Percentiles rank a stretch among this genome's conserved stretches.
Evolutionary conservation across 2,888 invertebrate genomes (phyloP).

Genomic region (Iphiclides podalirius): DNA sequence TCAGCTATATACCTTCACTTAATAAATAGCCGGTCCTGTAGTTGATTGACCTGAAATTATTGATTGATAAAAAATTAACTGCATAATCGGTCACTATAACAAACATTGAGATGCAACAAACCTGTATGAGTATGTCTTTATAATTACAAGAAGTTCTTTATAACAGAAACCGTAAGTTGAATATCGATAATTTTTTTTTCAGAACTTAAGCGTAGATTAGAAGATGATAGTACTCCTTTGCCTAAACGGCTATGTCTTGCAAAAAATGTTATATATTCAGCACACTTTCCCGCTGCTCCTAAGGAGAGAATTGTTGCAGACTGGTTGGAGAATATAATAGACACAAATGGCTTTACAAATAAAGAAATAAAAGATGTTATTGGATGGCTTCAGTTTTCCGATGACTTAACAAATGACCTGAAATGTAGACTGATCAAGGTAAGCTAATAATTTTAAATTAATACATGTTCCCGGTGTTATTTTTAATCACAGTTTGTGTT

Average conservation of each 20-base stretch:
- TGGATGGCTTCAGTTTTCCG: conserved; percentile 49
- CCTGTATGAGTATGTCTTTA: no score
- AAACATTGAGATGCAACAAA: no score
- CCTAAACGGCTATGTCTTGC: conserved; percentile 77
- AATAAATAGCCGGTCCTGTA: no score
- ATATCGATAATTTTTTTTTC: no score
- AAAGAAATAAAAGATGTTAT: conserved; percentile 53
- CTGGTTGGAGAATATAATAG: conserved; percentile 62
- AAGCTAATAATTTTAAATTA: conserved; percentile 23
- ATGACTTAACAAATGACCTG: conserved; percentile 58
- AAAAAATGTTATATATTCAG: conserved; percentile 69
- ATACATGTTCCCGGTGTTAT: not conserved
- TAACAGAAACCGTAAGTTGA: no score
- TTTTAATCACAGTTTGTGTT: no score
- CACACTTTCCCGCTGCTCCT: conserved; percentile 66
- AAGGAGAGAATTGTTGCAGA: conserved; percentile 74
- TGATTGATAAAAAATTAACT: no score
- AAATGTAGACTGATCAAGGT: conserved; percentile 65
- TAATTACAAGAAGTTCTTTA: no score
- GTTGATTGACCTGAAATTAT: no score
- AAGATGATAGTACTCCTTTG: conserved; percentile 59
- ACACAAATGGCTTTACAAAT: conserved; percentile 44
- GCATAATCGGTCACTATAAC: no score
- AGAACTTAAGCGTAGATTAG: conserved; percentile 72
- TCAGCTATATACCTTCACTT: no score